phyloP scores from a whole-genome alignment of 2,888 invertebrate species.

The Eupithecia abbreviata region DNA sequence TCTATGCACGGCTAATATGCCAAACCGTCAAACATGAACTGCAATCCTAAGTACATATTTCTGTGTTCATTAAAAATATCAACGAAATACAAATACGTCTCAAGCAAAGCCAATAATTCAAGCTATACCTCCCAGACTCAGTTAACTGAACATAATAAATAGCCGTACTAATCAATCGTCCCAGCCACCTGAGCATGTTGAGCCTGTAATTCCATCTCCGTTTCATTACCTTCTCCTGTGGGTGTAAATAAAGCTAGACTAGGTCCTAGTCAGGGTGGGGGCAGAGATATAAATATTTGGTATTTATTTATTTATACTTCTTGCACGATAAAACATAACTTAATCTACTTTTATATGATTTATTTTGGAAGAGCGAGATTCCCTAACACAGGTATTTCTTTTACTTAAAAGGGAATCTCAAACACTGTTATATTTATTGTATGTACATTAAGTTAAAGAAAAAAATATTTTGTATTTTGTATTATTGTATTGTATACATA shows the following conservation, averaged over 20 bases:
- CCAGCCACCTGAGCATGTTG: conserved; percentile 43
- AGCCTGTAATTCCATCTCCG: conserved; percentile 48
- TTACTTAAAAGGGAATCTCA: no score
- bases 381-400: no score
- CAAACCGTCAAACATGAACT: not conserved
- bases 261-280: conserved; percentile 21
- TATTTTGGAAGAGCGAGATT: no score
- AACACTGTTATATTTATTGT: no score
- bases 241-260: conserved; percentile 61
- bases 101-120: not conserved
- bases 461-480: no score
- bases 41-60: not conserved
- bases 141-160: conserved; percentile 27
- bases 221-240: conserved; percentile 56
- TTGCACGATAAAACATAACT: no score
- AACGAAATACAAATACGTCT: not conserved
- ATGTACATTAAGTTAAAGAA: no score
- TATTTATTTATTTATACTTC: not conserved
- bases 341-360: no score
- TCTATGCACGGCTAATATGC: not conserved
- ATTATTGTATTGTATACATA: no score
- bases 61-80: not conserved
- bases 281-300: not conserved
- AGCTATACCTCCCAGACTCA: not conserved
- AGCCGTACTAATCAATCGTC: conserved; percentile 36